A percentile compares a stretch with the other conserved stretches of the same genome.
These are phyloP conservation scores for Oreochromis niloticus DNA, from an alignment of 2,113 vertebrate genomes.

Conservation along the genomic window DNA sequence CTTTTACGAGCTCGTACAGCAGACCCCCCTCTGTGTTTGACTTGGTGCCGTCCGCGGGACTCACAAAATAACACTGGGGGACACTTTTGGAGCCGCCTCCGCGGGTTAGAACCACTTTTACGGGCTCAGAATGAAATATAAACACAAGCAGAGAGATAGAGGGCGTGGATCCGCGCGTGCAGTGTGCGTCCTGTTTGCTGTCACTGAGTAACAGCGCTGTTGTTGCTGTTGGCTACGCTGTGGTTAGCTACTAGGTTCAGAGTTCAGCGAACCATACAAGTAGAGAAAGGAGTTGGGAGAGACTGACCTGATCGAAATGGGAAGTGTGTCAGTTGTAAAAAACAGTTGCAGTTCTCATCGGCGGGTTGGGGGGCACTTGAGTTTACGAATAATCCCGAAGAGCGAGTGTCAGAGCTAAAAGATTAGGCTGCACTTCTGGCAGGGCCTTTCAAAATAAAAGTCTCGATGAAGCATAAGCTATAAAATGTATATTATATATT, in stretches of 20 bases:
- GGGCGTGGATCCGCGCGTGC: neutral
- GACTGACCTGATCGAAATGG: constrained; percentile 37
- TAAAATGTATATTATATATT: neutral
- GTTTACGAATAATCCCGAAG: constrained; percentile 32
- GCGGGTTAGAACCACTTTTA: neutral
- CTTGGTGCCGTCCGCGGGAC: constrained; percentile 7
- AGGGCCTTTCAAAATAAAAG: constrained; percentile 10
- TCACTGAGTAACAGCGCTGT: neutral
- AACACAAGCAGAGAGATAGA: neutral
- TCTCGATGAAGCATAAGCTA: neutral
- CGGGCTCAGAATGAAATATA: neutral
- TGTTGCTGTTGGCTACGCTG: neutral
- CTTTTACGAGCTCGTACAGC: neutral
- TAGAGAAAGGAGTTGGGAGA: neutral
- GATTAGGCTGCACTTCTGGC: neutral
- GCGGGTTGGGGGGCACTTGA: constrained; percentile 18
- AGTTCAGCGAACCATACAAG: neutral
- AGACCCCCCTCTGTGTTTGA: neutral
- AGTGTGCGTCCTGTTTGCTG: neutral
- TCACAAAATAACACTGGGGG: neutral
- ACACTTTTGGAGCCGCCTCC: neutral
- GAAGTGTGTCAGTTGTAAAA: constrained; percentile 45
- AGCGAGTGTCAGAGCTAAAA: neutral
- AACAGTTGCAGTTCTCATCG: constrained; percentile 22
- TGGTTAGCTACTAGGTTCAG: neutral